A percentile compares a stretch with the other conserved stretches of the same genome.
phyloP scores from a whole-genome alignment of 2,113 vertebrate species.

The Anas platyrhynchos region DNA sequence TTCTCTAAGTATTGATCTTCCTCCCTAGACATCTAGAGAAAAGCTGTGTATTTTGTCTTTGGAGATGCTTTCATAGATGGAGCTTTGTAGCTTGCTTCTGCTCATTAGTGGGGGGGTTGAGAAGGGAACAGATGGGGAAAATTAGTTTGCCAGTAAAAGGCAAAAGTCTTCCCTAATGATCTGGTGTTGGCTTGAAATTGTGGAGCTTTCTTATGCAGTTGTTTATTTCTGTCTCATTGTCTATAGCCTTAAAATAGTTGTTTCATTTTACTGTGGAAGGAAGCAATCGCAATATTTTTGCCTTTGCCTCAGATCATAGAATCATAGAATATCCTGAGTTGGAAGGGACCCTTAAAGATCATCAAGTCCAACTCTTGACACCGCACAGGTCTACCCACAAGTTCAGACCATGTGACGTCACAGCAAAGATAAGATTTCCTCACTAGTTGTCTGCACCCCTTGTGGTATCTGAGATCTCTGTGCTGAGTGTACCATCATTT shows the following conservation, averaged over 20 bases:
- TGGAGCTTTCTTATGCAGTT: not conserved
- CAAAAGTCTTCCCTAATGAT: constrained; percentile 21
- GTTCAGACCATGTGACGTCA: too few relatives aligned
- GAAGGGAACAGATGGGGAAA: constrained; percentile 29
- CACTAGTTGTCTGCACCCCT: not conserved
- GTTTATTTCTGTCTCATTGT: not conserved
- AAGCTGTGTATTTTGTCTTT: not conserved
- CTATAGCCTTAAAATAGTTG: not conserved
- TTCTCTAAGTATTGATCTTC: not conserved
- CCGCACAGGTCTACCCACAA: too few relatives aligned
- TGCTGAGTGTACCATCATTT: not conserved
- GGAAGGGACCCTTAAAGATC: too few relatives aligned
- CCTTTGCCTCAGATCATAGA: not conserved
- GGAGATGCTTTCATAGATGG: not conserved
- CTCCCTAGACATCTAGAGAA: not conserved
- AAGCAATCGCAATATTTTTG: constrained; percentile 36
- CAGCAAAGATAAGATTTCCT: not conserved
- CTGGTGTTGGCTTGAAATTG: not conserved
- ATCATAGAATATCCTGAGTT: too few relatives aligned
- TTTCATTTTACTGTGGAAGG: not conserved
- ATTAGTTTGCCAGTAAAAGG: constrained; percentile 18
- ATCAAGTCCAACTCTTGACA: too few relatives aligned
- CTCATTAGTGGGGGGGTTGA: not conserved
- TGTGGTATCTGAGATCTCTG: not conserved
- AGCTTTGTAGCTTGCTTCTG: not conserved